A percentile compares a stretch with the other conserved stretches of the same genome.
Evolutionary conservation across 92 coral and sea anemone species (phyloP).

Genomic region (Porites divaricata): DNA sequence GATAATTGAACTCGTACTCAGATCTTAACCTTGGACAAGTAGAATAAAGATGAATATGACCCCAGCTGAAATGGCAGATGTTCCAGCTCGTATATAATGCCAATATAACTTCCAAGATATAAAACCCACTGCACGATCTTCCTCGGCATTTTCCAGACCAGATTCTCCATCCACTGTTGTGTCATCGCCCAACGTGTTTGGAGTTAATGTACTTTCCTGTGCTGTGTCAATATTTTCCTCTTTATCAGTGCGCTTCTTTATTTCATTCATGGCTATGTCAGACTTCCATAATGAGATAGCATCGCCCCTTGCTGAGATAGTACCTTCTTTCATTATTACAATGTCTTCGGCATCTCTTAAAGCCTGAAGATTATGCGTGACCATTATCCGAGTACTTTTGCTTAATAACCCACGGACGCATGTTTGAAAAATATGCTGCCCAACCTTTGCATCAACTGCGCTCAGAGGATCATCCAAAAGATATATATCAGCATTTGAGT

Average conservation of each 20-base stretch:
- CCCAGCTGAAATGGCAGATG: background rate
- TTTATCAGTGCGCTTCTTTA: background rate
- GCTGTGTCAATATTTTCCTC: background rate
- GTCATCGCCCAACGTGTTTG: background rate
- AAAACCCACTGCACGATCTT: background rate
- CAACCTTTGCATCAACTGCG: conserved; percentile 41
- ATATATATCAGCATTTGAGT: conserved; percentile 30
- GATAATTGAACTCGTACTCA: too few relatives aligned
- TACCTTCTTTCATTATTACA: conserved; percentile 28
- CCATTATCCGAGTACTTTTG: conserved; percentile 30
- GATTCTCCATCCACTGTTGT: background rate
- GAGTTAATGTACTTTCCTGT: background rate
- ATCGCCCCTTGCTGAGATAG: background rate
- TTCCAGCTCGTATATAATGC: background rate
- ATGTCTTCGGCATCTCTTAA: conserved; percentile 17
- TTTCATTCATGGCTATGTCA: background rate
- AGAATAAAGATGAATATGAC: background rate
- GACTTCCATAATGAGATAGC: background rate
- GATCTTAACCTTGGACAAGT: background rate
- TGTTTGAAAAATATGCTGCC: conserved; percentile 11
- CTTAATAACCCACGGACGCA: conserved; percentile 4
- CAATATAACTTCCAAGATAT: background rate
- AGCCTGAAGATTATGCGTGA: conserved; percentile 15
- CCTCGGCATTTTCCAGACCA: conserved; percentile 26
- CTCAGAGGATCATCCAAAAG: conserved; percentile 40